Evolutionary conservation across 1,140 invertebrate species (phyloP).

Genomic region (Cotesia glomerata): DNA sequence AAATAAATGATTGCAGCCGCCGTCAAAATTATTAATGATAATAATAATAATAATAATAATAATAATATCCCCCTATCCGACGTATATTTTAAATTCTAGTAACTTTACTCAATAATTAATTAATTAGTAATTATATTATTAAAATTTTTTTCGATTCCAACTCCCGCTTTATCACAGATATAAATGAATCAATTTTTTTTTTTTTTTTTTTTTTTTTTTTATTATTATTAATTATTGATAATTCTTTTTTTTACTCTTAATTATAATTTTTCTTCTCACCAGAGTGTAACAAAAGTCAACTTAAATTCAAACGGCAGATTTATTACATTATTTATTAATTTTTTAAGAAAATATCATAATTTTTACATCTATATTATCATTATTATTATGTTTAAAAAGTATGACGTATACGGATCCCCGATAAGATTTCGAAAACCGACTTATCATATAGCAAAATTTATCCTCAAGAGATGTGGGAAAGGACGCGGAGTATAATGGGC

Average conservation of each 20-base stretch:
- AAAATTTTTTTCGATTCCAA: slow-evolving; percentile 13
- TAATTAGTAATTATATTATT: not conserved
- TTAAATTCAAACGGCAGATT: slow-evolving; percentile 59
- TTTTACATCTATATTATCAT: not conserved
- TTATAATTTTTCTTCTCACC: not conserved
- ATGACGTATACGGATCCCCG: slow-evolving; percentile 3
- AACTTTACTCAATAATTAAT: slow-evolving; percentile 4
- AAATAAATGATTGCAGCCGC: not conserved
- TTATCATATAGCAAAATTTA: not conserved
- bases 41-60: no score
- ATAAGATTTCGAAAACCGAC: not conserved
- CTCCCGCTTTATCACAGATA: slow-evolving; percentile 69
- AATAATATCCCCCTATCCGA: slow-evolving; percentile 25
- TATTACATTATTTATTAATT: slow-evolving; percentile 58
- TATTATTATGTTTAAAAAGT: not conserved
- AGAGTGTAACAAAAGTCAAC: no score
- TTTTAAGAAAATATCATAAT: not conserved
- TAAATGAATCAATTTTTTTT: slow-evolving; percentile 67
- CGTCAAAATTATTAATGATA: not conserved
- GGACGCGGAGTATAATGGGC: not conserved
- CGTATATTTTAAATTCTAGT: slow-evolving; percentile 37
- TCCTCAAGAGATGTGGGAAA: not conserved
- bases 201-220: slow-evolving; percentile 19
- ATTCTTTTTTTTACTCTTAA: not conserved
- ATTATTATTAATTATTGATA: not conserved